Evolutionary conservation across 1,140 invertebrate genomes (phyloP), one percentile per base, ranked within the genome.

Genomic region (Nephotettix cincticeps): DNA sequence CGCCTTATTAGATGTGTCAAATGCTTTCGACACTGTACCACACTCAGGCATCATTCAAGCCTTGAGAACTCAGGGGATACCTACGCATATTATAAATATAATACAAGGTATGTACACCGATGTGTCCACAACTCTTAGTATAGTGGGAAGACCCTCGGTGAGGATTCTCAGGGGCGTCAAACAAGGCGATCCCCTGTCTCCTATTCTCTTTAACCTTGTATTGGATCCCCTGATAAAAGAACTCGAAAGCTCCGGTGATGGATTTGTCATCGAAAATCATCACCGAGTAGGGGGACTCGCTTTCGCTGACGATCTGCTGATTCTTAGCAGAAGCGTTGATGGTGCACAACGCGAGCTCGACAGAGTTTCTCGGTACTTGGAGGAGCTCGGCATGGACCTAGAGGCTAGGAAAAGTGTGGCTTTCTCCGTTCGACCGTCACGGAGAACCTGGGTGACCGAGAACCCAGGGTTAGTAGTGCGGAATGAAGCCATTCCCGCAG

Each of bases 351-450:
- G 47, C 21, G 6, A 51, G 47, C 47, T 51, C n/a, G 47, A 51
- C 47, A 4, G 47, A n/a, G 47, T 51, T 19, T n/a, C 17, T 51
- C 17, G 47, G 6, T 51, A 51, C 47, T n/a, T 51, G 47, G 4
- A 51, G 47, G 47, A 23, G 47, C 47, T 51, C 47, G 47, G 47
- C 47, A 51, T 51, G 47, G 47, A n/a, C 47, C 19, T 51, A 51
- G 47, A 6, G 47, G 47, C 47, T 23, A 51, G 47, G 47, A 51
- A 51, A 51, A 9, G 4, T 51, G 6, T 51, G 47, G 47, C 47
- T 4, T 23, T 51, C 47, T 23, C 17, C 17, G 19, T 51, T 51
- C 3, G 6, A 19, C 21, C 17, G 6, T 51, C n/a, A 3, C 6
- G 47, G 4, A 51, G 47, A 51, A 19, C 47, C 6, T 51, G 47